Evolutionary conservation across 2,888 invertebrate genomes (phyloP).

Genomic region (Acleris emargana): DNA sequence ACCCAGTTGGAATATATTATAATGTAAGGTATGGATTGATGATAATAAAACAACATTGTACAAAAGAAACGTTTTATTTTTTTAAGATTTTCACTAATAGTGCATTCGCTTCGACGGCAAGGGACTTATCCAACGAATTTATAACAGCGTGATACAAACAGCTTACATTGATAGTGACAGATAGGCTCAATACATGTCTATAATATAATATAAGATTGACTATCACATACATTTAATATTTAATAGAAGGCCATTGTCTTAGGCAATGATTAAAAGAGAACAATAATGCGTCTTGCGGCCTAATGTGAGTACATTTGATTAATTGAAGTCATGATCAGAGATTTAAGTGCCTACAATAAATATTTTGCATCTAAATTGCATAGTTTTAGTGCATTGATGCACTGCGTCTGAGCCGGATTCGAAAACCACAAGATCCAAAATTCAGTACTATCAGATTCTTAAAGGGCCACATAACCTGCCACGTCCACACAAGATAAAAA

Average conservation of each 20-base stretch:
- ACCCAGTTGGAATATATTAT: too few species aligned
- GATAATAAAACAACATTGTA: constrained; percentile 51
- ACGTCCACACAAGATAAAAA: too few species aligned
- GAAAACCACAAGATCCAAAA: too few species aligned
- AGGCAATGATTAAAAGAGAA: constrained; percentile 56
- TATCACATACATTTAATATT: constrained; percentile 56
- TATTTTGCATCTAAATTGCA: constrained; percentile 5
- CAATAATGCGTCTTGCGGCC: constrained; percentile 10
- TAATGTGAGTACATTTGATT: too few species aligned
- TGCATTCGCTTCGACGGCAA: constrained; percentile 69
- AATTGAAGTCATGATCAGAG: neutral
- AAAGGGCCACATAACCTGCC: too few species aligned
- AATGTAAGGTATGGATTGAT: too few species aligned
- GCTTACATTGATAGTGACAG: constrained; percentile 60
- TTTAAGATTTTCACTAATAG: constrained; percentile 70
- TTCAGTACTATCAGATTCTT: too few species aligned
- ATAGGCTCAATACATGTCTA: constrained; percentile 44
- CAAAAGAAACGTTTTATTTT: constrained; percentile 78
- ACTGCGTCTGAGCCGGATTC: too few species aligned
- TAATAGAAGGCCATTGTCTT: constrained; percentile 73
- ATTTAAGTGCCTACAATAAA: constrained; percentile 20
- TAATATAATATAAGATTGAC: constrained; percentile 42
- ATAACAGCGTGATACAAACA: constrained; percentile 71
- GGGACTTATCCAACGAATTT: constrained; percentile 53
- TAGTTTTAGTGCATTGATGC: too few species aligned